Conservation (phyloP, 2,113 vertebrate genomes). For the Haplotaxodon microlepis region DNA sequence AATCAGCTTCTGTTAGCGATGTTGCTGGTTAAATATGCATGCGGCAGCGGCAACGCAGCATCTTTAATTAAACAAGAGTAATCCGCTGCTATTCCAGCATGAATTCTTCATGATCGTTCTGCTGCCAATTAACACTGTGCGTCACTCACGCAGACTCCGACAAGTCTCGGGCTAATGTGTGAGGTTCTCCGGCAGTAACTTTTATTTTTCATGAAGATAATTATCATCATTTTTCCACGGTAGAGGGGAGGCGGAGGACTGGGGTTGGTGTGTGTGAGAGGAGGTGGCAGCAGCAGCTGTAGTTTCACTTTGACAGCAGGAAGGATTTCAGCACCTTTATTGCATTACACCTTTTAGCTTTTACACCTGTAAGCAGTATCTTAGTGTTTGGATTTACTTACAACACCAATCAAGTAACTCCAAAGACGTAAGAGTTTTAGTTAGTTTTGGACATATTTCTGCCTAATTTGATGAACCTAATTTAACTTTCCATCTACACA, state of each 20-base stretch:
- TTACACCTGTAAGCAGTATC: neutral
- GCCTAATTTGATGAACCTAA: neutral
- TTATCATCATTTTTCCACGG: neutral
- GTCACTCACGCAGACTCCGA: neutral
- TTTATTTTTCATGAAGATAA: neutral
- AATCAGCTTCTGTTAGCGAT: slow-evolving; percentile 49
- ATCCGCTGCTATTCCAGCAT: slow-evolving; percentile 59
- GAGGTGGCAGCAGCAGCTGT: neutral
- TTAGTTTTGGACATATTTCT: neutral
- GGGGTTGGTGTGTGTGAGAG: neutral
- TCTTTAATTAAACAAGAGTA: slow-evolving; percentile 67
- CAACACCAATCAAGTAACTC: neutral
- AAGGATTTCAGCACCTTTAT: neutral
- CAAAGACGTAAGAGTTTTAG: neutral
- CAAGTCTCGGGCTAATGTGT: neutral
- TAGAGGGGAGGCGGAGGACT: neutral
- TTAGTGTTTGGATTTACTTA: neutral
- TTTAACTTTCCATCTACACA: neutral
- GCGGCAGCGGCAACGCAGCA: slow-evolving; percentile 36
- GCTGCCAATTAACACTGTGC: slow-evolving; percentile 48
- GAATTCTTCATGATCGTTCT: slow-evolving; percentile 61
- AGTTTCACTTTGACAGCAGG: neutral
- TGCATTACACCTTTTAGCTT: neutral
- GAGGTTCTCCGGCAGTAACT: neutral
- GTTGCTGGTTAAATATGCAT: slow-evolving; percentile 63